Evolutionary conservation across 2,113 vertebrate genomes (phyloP), one percentile per base, ranked within the genome.

Genomic region (Natator depressus): DNA sequence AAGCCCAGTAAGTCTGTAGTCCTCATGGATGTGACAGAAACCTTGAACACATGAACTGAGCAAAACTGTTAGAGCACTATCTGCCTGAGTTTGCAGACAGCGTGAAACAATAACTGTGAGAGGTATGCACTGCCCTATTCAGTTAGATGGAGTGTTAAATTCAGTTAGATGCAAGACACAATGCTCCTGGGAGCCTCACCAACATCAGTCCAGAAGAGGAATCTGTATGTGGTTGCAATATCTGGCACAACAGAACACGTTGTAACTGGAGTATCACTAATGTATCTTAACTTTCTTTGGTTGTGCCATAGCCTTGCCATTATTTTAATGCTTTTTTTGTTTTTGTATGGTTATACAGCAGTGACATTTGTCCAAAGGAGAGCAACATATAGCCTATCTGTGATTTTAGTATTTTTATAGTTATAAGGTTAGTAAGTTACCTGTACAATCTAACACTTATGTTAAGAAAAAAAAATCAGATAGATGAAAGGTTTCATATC

Each of bases 401-500:
- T 72, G n/a, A 38, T n/a, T 72, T 72, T 38, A 69, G n/a, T 69
- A 72, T 72, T 38, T 72, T 38, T 72, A 38, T 72, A 38, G 65
- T 22, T 72, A 22, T 38, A 38, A 72, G 9, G 3, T 72, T 38
- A 72, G 35, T 42, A 76, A 25, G 2, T 47, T 46, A 47, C 12
- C 19, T 35, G 20, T 75, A 75, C 5, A 75, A 75, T 7, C 38
- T 75, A 46, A 75, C 69, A 75, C 9, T 38, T 22, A 38, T 3
- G 38, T 24, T 75, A 75, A 75, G 19, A 22, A 38, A 72, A 69
- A 69, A 72, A 75, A 75, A n/a, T n/a, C 22, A 75, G 10, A 13
- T 75, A 24, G 16, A 10, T 22, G 22, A 42, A 75, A 88, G 46
- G 84, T 94, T 95, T 94, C 88, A 72, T 88, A 81, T 96, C 89